Evolutionary conservation across 2,888 invertebrate species (phyloP), one percentile per base, ranked within the genome.

Genomic region (Nebria salina): DNA sequence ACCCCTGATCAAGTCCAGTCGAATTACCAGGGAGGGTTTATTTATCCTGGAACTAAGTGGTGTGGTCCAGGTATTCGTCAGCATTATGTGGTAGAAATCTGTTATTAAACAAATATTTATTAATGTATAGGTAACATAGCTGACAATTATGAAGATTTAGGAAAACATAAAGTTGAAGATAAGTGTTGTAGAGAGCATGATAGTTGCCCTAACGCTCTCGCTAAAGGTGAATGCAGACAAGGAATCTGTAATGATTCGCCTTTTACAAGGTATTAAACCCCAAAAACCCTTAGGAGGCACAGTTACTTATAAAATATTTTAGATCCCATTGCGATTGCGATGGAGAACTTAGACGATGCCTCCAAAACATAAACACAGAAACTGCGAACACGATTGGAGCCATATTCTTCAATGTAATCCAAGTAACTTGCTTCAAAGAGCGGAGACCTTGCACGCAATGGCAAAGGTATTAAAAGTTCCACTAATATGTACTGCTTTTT

Each of bases 261-360:
- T 1, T 93, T 92, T 86, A 94, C 94, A 0, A 91, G 90, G 91
- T n/a, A 43, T 65, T 5, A 25, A 13, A 11, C 8, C 7, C 54
- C 13, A 54, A 20, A 20, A 25, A 25, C 20, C 2, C 3, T 68
- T 25, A n/a, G 15, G 4, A 2, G 8, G 70, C 25, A n/a, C 66
- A n/a, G n/a, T 54, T 54, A 54, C 4, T 54, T 54, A 8, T 0
- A 13, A 54, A 3, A 3, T 54, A 43, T 86, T 88, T 70, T 83
- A 91, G 94, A 79, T 93, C 94, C 0, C 94, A 94, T 85, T 95
- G 95, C 86, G 93, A 93, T 84, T 95, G 95, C 85, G 95, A 95
- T 86, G 92, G 92, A 0, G 90, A 91, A 84, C 94, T 95, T 85
- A 90, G 94, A 65, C 89, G 92, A 78, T 95, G 95, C 86, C 88